These are phyloP conservation scores for Polypterus senegalus DNA, from an alignment of 2,113 vertebrate genomes.

Conservation along the genomic window DNA sequence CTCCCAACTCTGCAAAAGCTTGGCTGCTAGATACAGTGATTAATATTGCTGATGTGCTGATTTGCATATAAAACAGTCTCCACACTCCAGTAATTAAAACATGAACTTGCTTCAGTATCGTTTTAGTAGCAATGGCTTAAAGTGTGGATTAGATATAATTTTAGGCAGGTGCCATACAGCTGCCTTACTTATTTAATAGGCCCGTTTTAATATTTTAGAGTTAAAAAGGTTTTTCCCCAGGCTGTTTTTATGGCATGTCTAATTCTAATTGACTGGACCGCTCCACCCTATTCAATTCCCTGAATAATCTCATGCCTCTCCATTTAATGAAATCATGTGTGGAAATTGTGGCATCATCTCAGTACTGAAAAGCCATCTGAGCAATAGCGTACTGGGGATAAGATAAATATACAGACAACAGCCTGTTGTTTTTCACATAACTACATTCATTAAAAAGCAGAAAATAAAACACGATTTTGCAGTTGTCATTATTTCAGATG, in stretches of 20 bases:
- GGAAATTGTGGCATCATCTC: background rate
- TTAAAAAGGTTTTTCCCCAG: background rate
- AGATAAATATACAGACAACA: background rate
- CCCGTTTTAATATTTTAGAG: background rate
- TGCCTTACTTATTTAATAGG: background rate
- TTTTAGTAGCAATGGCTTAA: background rate
- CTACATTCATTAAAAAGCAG: background rate
- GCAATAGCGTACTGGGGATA: background rate
- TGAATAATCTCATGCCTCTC: background rate
- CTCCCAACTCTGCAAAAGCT: background rate
- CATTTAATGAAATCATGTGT: background rate
- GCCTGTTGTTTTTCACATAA: background rate
- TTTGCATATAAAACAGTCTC: conserved; percentile 6
- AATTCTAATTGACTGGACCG: background rate
- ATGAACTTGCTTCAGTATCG: background rate
- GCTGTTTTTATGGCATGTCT: background rate
- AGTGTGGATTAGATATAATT: background rate
- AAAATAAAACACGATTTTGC: too few relatives aligned
- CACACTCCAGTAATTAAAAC: conserved; percentile 3
- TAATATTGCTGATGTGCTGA: conserved; percentile 3
- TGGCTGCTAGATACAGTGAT: background rate
- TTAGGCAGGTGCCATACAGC: conserved; percentile 1
- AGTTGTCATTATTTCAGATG: too few relatives aligned
- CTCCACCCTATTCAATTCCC: background rate
- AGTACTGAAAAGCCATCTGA: background rate